A percentile compares a stretch with the other conserved stretches of the same genome.
Evolutionary conservation across 2,888 invertebrate species (phyloP).

Genomic region (Netelia inedita): DNA sequence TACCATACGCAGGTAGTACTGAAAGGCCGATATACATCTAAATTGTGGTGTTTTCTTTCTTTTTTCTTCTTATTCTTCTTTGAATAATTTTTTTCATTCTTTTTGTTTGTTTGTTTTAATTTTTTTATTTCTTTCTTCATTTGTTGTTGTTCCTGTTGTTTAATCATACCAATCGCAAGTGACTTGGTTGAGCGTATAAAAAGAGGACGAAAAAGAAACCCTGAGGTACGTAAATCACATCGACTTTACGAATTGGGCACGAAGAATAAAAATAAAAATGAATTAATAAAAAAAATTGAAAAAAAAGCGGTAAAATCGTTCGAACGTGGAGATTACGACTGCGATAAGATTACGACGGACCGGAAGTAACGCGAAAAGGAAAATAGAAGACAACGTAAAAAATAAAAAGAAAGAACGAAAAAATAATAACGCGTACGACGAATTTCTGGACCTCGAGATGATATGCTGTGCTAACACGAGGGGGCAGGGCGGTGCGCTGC

Average conservation of each 20-base stretch:
- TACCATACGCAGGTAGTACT: slow-evolving; percentile 85
- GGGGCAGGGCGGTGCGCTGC: slow-evolving; percentile 22
- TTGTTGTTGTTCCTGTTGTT: slow-evolving; percentile 9
- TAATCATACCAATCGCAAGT: slow-evolving; percentile 46
- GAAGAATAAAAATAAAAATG: no score
- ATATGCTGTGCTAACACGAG: slow-evolving; percentile 77
- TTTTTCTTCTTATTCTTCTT: slow-evolving; percentile 47
- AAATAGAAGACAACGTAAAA: not conserved
- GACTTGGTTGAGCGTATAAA: slow-evolving; percentile 57
- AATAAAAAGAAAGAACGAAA: slow-evolving; percentile 54
- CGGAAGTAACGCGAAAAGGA: slow-evolving; percentile 25
- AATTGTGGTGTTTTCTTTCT: slow-evolving; percentile 81
- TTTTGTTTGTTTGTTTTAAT: slow-evolving; percentile 74
- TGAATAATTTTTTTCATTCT: slow-evolving; percentile 9
- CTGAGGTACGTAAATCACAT: no score
- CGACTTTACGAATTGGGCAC: no score
- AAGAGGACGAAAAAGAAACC: no score
- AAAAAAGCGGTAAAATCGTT: slow-evolving; percentile 50
- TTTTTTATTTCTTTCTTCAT: slow-evolving; percentile 58
- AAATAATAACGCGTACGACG: not conserved
- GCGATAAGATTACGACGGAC: slow-evolving; percentile 33
- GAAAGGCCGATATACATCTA: slow-evolving; percentile 84
- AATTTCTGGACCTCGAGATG: slow-evolving; percentile 76
- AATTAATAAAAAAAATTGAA: no score
- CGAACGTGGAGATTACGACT: slow-evolving; percentile 17